Conservation (phyloP, 2,797 vertebrate species). For the Manis crassicaudata region DNA sequence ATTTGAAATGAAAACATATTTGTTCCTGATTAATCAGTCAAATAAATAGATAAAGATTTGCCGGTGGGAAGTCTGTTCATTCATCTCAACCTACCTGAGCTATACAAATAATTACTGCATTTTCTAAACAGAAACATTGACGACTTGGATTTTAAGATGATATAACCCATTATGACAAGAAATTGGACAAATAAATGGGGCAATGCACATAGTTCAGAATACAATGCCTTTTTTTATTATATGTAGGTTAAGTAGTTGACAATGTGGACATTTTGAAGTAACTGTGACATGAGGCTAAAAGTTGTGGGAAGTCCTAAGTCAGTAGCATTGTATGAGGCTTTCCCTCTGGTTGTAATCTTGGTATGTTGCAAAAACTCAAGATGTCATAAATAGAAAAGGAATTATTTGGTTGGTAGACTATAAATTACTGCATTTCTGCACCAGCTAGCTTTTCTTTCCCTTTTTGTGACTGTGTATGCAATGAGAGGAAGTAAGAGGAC, state of each 20-base stretch:
- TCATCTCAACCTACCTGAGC: background rate
- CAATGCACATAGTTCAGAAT: background rate
- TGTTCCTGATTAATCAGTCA: slow-evolving; percentile 18
- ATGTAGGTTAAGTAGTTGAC: background rate
- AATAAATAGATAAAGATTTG: slow-evolving; percentile 11
- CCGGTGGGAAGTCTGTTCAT: background rate
- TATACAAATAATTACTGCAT: slow-evolving; percentile 29
- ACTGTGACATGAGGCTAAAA: background rate
- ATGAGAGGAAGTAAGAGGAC: background rate
- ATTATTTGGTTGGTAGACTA: background rate
- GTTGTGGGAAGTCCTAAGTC: background rate
- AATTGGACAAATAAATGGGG: background rate
- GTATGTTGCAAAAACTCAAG: background rate
- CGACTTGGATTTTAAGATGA: slow-evolving; percentile 2
- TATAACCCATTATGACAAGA: background rate
- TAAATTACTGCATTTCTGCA: background rate
- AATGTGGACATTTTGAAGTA: background rate
- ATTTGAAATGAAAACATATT: slow-evolving; percentile 30
- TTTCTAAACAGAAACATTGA: slow-evolving; percentile 31
- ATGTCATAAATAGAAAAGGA: background rate
- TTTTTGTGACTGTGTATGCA: background rate
- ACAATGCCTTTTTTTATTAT: background rate
- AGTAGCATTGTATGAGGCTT: background rate
- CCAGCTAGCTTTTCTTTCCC: background rate
- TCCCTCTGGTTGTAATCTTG: background rate